phyloP scores from a whole-genome alignment of 2,888 invertebrate genomes.

The Macrophya annulata region DNA sequence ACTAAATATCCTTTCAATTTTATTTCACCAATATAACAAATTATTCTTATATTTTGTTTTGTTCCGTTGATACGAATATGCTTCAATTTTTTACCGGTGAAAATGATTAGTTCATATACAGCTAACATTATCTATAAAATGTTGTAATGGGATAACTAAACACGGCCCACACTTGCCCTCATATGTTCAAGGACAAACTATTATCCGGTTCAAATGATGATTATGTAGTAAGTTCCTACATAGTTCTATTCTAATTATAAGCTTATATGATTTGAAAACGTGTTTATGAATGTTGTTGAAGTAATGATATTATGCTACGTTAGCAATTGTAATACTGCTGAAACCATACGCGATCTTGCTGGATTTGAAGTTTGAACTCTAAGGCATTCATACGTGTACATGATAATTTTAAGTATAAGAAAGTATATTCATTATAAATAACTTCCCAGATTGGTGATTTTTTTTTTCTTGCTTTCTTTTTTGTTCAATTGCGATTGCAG shows the following conservation, averaged over 20 bases:
- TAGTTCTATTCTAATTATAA: not conserved
- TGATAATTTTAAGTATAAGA: not conserved
- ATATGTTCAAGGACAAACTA: not conserved
- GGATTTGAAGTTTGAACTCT: slow-evolving; percentile 19
- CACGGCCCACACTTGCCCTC: not conserved
- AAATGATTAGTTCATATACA: slow-evolving; percentile 7
- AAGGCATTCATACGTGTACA: not conserved
- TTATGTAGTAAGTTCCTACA: slow-evolving; percentile 13
- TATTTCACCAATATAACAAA: slow-evolving; percentile 4
- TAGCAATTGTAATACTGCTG: slow-evolving; percentile 7
- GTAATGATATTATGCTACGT: not conserved
- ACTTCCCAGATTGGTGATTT: slow-evolving; percentile 44
- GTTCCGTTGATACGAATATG: not conserved
- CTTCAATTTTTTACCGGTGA: not conserved
- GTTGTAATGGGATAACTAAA: slow-evolving; percentile 30
- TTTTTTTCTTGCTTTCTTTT: not conserved
- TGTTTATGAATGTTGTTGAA: not conserved
- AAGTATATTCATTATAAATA: slow-evolving; percentile 22
- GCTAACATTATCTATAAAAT: slow-evolving; percentile 4
- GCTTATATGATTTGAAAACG: slow-evolving; percentile 25
- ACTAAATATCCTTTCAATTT: not conserved
- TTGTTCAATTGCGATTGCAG: not conserved
- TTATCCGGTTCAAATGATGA: not conserved
- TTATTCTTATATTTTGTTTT: not conserved
- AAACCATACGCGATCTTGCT: not conserved